Evolutionary conservation across 2,113 vertebrate genomes (phyloP).

Genomic region (Micronisus gabar): DNA sequence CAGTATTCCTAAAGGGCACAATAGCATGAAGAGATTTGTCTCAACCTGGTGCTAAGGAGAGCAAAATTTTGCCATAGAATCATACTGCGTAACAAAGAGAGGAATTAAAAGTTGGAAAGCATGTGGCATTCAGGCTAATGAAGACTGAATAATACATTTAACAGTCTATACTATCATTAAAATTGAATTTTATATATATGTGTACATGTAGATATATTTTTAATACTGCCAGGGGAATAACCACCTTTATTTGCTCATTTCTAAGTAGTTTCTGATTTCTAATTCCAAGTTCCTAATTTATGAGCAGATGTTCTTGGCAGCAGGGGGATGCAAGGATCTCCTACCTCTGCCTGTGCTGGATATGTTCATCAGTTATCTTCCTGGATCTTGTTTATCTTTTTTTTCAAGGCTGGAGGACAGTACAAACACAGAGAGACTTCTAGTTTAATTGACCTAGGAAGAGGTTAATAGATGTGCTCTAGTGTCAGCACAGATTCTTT

Average conservation of each 20-base stretch:
- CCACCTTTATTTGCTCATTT: not conserved
- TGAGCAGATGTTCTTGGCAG: not conserved
- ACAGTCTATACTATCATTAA: not conserved
- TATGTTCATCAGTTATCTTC: not conserved
- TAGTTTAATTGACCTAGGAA: not conserved
- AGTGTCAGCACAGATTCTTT: not conserved
- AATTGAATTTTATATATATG: not conserved
- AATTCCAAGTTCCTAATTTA: not conserved
- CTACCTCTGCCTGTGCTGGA: not conserved
- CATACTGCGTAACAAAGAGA: not conserved
- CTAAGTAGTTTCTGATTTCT: not conserved
- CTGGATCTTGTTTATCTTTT: not conserved
- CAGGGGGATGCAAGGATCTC: not conserved
- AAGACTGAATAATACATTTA: not conserved
- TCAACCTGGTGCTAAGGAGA: constrained; percentile 29
- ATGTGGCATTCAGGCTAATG: not conserved
- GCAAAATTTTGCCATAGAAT: not conserved
- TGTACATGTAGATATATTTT: not conserved
- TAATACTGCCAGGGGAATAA: not conserved
- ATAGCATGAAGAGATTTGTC: constrained; percentile 36
- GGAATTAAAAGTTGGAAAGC: constrained; percentile 2
- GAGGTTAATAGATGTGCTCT: not conserved
- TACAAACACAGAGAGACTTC: not conserved
- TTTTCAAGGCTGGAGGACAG: not conserved
- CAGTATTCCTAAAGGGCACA: constrained; percentile 50